Evolutionary conservation across 2,888 invertebrate genomes (phyloP).

Genomic region (Pachymerium ferrugineum): DNA sequence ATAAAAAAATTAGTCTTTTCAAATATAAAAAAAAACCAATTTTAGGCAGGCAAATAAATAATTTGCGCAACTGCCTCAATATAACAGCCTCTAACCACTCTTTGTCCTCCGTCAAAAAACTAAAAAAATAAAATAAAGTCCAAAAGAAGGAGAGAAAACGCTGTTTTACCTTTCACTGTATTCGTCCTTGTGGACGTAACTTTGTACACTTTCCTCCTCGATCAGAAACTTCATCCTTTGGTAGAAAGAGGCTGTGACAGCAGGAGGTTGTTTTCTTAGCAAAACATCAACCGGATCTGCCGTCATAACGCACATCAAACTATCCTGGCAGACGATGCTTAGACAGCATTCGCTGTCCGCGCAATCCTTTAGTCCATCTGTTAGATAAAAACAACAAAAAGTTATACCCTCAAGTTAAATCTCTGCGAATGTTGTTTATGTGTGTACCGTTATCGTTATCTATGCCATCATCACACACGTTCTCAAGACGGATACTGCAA

Average conservation of each 20-base stretch:
- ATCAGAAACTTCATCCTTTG: slow-evolving; percentile 97
- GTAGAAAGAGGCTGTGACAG: slow-evolving; percentile 95
- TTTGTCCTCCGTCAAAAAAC: slow-evolving; percentile 24
- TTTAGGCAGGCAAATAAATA: slow-evolving; percentile 23
- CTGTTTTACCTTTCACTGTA: slow-evolving; percentile 91
- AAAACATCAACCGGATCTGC: slow-evolving; percentile 95
- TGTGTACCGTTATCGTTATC: slow-evolving; percentile 92
- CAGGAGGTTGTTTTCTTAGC: slow-evolving; percentile 89
- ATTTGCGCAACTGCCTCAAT: slow-evolving; percentile 22
- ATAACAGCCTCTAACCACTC: slow-evolving; percentile 24
- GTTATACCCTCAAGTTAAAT: background rate
- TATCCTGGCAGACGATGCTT: slow-evolving; percentile 71
- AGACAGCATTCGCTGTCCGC: slow-evolving; percentile 97
- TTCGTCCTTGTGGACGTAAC: slow-evolving; percentile 88
- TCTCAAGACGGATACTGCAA: slow-evolving; percentile 86
- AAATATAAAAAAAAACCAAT: background rate
- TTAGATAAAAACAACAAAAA: background rate
- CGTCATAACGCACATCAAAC: slow-evolving; percentile 86
- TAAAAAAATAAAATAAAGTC: slow-evolving; percentile 1
- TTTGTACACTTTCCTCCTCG: slow-evolving; percentile 95
- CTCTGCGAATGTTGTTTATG: background rate
- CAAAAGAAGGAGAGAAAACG: background rate
- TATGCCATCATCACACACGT: slow-evolving; percentile 84
- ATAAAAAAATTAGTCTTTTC: background rate
- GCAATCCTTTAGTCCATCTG: slow-evolving; percentile 95